Conservation (phyloP, 2,888 invertebrate genomes). For the Monochamus alternatus region DNA sequence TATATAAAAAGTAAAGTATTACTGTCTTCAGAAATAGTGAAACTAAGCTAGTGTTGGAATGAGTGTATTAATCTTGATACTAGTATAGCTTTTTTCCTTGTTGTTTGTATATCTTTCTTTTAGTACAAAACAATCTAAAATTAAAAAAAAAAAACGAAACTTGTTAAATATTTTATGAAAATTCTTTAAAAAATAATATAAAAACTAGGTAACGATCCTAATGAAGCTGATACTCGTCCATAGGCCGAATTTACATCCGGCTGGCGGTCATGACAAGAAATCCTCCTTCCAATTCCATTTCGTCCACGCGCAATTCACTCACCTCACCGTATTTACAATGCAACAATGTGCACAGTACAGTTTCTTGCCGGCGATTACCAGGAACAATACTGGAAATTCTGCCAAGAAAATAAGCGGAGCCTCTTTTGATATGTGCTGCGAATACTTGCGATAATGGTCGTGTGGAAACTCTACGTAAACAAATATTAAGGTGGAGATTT, state of each 20-base stretch:
- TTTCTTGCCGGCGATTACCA: constrained; percentile 31
- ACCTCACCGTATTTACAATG: constrained; percentile 36
- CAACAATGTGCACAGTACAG: constrained; percentile 41
- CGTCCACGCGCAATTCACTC: constrained; percentile 28
- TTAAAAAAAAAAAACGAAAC: no score
- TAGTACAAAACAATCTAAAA: no score
- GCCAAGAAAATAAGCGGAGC: constrained; percentile 32
- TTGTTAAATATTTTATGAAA: no score
- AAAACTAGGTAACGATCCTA: no score
- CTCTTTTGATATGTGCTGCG: constrained; percentile 18
- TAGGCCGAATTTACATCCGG: constrained; percentile 20
- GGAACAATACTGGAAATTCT: constrained; percentile 35
- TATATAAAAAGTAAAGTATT: no score
- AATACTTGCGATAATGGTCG: constrained; percentile 21
- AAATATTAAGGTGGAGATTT: constrained; percentile 6
- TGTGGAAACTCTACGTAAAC: constrained; percentile 18
- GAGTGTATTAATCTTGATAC: no score
- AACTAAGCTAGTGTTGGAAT: no score
- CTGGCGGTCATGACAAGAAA: background rate
- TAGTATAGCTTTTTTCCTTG: no score
- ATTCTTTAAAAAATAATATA: no score
- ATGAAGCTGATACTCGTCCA: background rate
- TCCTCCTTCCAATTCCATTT: constrained; percentile 9
- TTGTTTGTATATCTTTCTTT: no score
- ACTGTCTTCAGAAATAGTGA: no score